Evolutionary conservation across 1,140 invertebrate genomes (phyloP).

Genomic region (Trichonephila inaurata): DNA sequence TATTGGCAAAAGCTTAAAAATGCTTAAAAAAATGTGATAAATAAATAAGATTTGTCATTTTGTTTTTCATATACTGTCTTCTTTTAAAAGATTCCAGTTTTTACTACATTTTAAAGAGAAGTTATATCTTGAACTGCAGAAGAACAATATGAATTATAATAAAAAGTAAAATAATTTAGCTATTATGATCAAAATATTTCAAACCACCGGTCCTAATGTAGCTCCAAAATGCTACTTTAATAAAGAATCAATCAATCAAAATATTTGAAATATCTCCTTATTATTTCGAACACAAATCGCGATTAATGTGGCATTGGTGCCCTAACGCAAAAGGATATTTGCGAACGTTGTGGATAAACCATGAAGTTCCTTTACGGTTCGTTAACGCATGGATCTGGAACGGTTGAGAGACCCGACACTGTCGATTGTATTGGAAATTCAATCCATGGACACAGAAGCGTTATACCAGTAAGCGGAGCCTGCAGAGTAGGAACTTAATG

Average conservation of each 20-base stretch:
- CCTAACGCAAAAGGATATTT: not conserved
- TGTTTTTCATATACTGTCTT: too few species aligned
- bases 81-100: too few species aligned
- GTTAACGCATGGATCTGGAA: conserved; percentile 50
- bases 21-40: not conserved
- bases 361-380: conserved; percentile 40
- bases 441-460: not conserved
- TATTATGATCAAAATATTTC: not conserved
- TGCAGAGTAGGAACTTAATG: not conserved
- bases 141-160: not conserved
- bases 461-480: not conserved
- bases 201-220: not conserved
- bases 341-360: conserved; percentile 5
- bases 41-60: too few species aligned
- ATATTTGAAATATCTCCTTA: not conserved
- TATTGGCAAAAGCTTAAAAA: too few species aligned
- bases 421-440: conserved; percentile 56
- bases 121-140: too few species aligned
- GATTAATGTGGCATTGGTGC: not conserved
- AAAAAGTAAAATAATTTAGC: not conserved
- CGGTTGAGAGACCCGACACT: not conserved
- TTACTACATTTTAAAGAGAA: too few species aligned
- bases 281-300: not conserved
- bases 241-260: not conserved
- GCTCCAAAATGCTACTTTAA: too few species aligned